Conservation (phyloP, 2,797 vertebrate species). For the Denticeps clupeoides region DNA sequence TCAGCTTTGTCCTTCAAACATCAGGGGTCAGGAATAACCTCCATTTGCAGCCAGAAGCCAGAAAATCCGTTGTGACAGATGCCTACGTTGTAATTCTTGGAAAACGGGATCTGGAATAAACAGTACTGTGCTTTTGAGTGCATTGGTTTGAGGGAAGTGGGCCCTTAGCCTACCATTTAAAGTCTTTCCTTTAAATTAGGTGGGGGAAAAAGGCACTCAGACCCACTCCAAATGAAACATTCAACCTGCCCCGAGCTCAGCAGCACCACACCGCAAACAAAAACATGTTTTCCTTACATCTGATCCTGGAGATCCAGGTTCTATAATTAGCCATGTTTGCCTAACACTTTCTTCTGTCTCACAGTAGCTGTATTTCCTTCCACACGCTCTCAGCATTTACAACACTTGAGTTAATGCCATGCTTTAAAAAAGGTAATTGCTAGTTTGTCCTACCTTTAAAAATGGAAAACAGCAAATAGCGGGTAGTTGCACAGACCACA, state of each 20-base stretch:
- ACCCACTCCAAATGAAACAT: constrained; percentile 8
- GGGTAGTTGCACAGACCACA: constrained; percentile 10
- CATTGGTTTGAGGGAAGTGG: too few species aligned
- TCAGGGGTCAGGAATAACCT: too few species aligned
- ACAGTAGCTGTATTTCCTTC: not conserved
- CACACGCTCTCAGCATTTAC: not conserved
- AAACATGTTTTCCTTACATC: constrained; percentile 14
- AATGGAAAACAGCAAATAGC: constrained; percentile 14
- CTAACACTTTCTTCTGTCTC: constrained; percentile 6
- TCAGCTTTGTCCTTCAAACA: too few species aligned
- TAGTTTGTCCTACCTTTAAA: constrained; percentile 9
- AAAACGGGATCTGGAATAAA: too few species aligned
- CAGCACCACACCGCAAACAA: constrained; percentile 13
- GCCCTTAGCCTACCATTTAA: too few species aligned
- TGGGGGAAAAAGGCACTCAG: too few species aligned
- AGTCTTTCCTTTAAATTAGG: too few species aligned
- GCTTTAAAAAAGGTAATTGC: constrained; percentile 15
- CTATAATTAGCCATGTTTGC: constrained; percentile 23
- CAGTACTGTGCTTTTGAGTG: too few species aligned
- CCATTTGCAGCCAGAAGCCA: too few species aligned
- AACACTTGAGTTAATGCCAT: constrained; percentile 14
- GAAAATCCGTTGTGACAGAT: too few species aligned
- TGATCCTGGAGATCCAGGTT: constrained; percentile 14
- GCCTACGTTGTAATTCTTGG: too few species aligned
- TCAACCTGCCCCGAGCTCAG: constrained; percentile 4